These are phyloP conservation scores for Peromyscus californicus DNA, from an alignment of 2,113 vertebrate species.

Conservation along the genomic window DNA sequence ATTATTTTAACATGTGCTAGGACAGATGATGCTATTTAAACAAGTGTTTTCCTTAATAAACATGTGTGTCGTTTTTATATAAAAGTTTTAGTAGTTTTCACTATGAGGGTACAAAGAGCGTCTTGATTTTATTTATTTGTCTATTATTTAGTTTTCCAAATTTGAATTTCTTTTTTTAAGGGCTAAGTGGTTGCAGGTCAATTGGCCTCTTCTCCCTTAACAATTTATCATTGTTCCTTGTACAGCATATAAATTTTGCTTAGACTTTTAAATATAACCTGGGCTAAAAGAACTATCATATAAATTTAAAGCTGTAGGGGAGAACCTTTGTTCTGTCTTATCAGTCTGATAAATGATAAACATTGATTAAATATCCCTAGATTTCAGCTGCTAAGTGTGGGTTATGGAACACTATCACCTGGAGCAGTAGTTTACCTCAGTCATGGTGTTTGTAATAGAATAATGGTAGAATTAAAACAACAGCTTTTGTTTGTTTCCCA, in stretches of 20 bases:
- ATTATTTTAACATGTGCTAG: conserved; percentile 1
- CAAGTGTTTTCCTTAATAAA: conserved; percentile 61
- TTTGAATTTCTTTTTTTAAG: conserved; percentile 64
- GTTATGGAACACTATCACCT: not conserved
- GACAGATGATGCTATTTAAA: conserved; percentile 62
- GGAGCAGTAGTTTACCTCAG: conserved; percentile 18
- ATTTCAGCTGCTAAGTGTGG: conserved; percentile 26
- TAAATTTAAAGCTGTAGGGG: conserved; percentile 21
- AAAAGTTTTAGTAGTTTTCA: conserved; percentile 60
- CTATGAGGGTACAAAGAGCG: conserved; percentile 33
- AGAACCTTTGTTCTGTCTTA: not conserved
- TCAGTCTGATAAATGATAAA: conserved; percentile 54
- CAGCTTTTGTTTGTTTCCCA: conserved; percentile 75
- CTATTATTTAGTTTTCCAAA: conserved; percentile 79
- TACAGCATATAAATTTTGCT: conserved; percentile 39
- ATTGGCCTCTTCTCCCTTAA: conserved; percentile 43
- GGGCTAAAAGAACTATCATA: conserved; percentile 52
- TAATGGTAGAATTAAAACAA: conserved; percentile 21
- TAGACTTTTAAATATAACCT: conserved; percentile 29
- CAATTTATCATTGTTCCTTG: conserved; percentile 51
- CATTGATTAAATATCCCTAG: conserved; percentile 34
- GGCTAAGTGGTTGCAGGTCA: not conserved
- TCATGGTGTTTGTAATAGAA: conserved; percentile 40
- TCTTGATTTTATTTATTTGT: conserved; percentile 68
- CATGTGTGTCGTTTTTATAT: conserved; percentile 67